Conservation (phyloP, 2,888 invertebrate species). For the Cheilosia grossa region DNA sequence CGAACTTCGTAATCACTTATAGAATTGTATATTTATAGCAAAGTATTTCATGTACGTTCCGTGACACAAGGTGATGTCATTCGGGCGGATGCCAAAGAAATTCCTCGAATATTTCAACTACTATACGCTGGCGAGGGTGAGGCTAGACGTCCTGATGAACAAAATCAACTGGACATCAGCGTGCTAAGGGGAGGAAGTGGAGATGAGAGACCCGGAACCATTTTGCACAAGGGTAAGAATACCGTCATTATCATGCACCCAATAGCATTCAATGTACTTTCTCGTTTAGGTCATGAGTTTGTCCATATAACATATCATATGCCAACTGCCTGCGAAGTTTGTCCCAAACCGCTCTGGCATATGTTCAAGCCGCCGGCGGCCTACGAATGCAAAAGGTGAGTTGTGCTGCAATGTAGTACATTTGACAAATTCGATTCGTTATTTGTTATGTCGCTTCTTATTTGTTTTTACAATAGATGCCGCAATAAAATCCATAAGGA, state of each 20-base stretch:
- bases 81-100: conserved; percentile 99
- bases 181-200: conserved; percentile 83
- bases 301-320: conserved; percentile 98
- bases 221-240: conserved; percentile 82
- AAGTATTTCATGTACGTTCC: conserved; percentile 99
- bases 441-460: conserved; percentile 35
- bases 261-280: neutral
- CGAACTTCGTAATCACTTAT: neutral
- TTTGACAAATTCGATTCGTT: conserved; percentile 17
- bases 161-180: conserved; percentile 85
- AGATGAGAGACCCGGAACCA: conserved; percentile 83
- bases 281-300: conserved; percentile 93
- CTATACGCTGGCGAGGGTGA: conserved; percentile 99
- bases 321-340: conserved; percentile 99
- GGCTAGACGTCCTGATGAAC: conserved; percentile 90
- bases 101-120: conserved; percentile 98
- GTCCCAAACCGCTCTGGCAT: conserved; percentile 98
- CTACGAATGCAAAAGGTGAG: conserved; percentile 94
- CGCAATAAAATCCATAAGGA: conserved; percentile 99
- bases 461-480: conserved; percentile 86
- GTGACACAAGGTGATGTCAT: conserved; percentile 99
- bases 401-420: conserved; percentile 3
- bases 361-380: conserved; percentile 99
- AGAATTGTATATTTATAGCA: conserved; percentile 85
- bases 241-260: neutral